These are phyloP conservation scores for Salvelinus fontinalis DNA, from an alignment of 2,113 vertebrate species.

Conservation along the genomic window DNA sequence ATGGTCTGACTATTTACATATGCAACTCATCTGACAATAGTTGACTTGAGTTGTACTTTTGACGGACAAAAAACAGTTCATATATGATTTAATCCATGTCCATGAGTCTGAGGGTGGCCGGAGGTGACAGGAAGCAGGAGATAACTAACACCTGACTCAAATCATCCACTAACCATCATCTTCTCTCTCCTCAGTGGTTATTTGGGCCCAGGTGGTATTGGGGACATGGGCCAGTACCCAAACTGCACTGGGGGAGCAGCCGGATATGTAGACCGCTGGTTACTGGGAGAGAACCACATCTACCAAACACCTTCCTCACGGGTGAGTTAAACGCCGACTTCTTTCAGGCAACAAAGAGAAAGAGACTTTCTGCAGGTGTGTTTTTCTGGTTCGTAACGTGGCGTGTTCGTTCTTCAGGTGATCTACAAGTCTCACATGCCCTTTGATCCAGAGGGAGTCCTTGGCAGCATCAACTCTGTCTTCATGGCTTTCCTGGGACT, in stretches of 20 bases:
- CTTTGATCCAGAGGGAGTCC: conserved; percentile 68
- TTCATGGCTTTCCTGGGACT: conserved; percentile 70
- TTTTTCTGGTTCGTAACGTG: neutral
- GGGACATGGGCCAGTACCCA: conserved; percentile 81
- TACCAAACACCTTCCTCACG: conserved; percentile 89
- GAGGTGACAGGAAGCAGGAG: too few species aligned
- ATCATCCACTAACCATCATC: too few species aligned
- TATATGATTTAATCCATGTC: too few species aligned
- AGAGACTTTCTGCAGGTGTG: neutral
- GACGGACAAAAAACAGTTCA: too few species aligned
- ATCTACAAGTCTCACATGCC: conserved; percentile 60
- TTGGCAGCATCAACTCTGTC: conserved; percentile 71
- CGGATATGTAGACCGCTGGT: conserved; percentile 85
- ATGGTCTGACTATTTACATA: too few species aligned
- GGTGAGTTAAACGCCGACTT: conserved; percentile 61
- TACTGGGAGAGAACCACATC: conserved; percentile 86
- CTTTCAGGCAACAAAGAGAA: too few species aligned
- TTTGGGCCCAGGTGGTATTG: conserved; percentile 94
- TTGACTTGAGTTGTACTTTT: too few species aligned
- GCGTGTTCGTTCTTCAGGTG: conserved; percentile 45
- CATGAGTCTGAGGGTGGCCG: too few species aligned
- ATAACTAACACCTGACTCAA: too few species aligned
- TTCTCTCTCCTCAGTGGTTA: conserved; percentile 80
- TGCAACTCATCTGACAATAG: too few species aligned
- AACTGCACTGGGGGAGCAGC: conserved; percentile 95